Conservation (phyloP, 1,140 invertebrate species). For the Nebria ingens region DNA sequence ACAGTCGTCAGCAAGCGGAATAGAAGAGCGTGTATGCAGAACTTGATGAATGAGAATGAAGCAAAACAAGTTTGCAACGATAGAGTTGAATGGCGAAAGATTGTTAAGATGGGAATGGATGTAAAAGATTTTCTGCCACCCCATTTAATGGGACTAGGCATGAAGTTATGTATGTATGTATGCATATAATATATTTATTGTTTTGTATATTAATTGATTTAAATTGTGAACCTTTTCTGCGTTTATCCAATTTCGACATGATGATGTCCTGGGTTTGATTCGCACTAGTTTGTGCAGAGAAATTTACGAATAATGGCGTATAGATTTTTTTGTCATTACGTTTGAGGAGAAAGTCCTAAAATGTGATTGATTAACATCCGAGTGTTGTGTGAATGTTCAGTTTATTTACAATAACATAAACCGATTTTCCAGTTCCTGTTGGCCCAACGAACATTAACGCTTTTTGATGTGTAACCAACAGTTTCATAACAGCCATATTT, state of each 20-base stretch:
- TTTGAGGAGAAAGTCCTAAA: conserved; percentile 68
- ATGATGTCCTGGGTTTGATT: conserved; percentile 93
- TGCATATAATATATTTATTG: too few species aligned
- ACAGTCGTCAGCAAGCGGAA: too few species aligned
- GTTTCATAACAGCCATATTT: conserved; percentile 63
- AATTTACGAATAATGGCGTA: conserved; percentile 80
- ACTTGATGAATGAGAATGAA: too few species aligned
- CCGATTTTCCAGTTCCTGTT: conserved; percentile 87
- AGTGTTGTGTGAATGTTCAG: neutral
- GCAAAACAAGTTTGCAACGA: too few species aligned
- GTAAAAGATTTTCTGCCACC: too few species aligned
- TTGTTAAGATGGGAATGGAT: too few species aligned
- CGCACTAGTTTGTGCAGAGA: conserved; percentile 88
- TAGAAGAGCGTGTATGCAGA: too few species aligned
- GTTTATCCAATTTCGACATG: conserved; percentile 88
- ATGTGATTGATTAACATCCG: conserved; percentile 7
- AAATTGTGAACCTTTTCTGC: conserved; percentile 64
- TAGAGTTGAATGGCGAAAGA: too few species aligned
- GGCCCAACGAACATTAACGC: conserved; percentile 79
- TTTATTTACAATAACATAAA: conserved; percentile 55
- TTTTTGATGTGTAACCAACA: conserved; percentile 70
- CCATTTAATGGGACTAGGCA: too few species aligned
- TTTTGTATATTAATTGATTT: too few species aligned
- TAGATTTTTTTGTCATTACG: conserved; percentile 70
- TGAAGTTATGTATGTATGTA: too few species aligned